phyloP scores from a whole-genome alignment of 2,888 invertebrate species.

The Smittia aterrima region DNA sequence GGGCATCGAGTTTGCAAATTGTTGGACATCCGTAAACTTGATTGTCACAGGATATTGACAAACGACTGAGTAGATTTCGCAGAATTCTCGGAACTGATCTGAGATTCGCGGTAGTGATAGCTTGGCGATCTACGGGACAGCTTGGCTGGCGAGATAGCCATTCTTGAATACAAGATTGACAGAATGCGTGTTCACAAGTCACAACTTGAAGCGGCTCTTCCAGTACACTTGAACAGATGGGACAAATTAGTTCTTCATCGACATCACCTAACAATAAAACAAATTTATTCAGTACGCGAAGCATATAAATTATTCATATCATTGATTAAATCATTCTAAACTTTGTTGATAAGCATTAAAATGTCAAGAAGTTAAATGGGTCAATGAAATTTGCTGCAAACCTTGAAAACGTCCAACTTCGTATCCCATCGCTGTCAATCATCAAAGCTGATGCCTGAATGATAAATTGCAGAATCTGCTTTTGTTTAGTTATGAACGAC shows the following conservation, averaged over 20 bases:
- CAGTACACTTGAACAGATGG: slow-evolving; percentile 92
- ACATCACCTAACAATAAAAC: slow-evolving; percentile 66
- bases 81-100: slow-evolving; percentile 91
- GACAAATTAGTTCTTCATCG: slow-evolving; percentile 94
- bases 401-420: neutral
- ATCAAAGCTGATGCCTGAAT: neutral
- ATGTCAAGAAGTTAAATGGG: neutral
- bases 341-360: neutral
- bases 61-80: slow-evolving; percentile 85
- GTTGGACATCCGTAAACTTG: slow-evolving; percentile 80
- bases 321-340: neutral
- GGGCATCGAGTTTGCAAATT: slow-evolving; percentile 80
- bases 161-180: slow-evolving; percentile 88
- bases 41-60: slow-evolving; percentile 91
- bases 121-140: slow-evolving; percentile 90
- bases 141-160: slow-evolving; percentile 93
- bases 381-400: neutral
- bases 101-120: slow-evolving; percentile 83
- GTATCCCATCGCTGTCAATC: neutral
- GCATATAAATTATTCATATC: neutral
- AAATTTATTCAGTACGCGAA: neutral
- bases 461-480: too few species aligned
- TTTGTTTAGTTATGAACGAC: too few species aligned
- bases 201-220: slow-evolving; percentile 96
- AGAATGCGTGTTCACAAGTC: slow-evolving; percentile 95